These are phyloP conservation scores for Pelobates cultripes DNA, from an alignment of 2,797 vertebrate genomes.

Conservation along the genomic window DNA sequence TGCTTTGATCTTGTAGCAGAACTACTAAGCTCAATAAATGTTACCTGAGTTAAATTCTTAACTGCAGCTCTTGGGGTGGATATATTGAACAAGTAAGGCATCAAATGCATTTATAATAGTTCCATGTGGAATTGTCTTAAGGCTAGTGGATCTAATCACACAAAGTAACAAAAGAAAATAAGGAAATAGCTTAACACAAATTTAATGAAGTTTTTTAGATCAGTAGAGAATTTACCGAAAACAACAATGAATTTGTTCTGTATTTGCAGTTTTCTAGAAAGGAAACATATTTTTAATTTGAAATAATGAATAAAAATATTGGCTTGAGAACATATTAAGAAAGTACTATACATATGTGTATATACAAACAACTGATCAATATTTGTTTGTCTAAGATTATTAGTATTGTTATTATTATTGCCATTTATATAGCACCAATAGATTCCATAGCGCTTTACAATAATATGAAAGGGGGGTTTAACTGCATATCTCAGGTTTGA, in stretches of 20 bases:
- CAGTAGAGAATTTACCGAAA: background rate
- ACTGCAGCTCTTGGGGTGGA: slow-evolving; percentile 40
- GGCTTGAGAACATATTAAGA: too few species aligned
- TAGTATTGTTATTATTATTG: too few species aligned
- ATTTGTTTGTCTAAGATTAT: too few species aligned
- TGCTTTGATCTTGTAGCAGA: slow-evolving; percentile 49
- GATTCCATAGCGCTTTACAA: too few species aligned
- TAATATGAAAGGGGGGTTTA: too few species aligned
- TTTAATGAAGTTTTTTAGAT: slow-evolving; percentile 18
- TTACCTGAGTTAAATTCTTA: slow-evolving; percentile 52
- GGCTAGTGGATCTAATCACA: slow-evolving; percentile 36
- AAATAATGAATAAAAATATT: too few species aligned
- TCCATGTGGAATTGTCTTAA: slow-evolving; percentile 46
- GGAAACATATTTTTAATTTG: too few species aligned
- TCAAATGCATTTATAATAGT: slow-evolving; percentile 47
- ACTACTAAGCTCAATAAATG: slow-evolving; percentile 53
- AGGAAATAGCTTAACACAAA: slow-evolving; percentile 38
- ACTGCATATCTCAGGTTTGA: too few species aligned
- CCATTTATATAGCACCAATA: too few species aligned
- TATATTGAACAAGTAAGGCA: slow-evolving; percentile 45
- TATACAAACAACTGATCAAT: too few species aligned
- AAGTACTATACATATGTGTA: too few species aligned
- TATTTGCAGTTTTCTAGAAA: background rate
- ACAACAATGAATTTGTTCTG: background rate
- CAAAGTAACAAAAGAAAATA: slow-evolving; percentile 41